These are phyloP conservation scores for Cancer borealis DNA, from an alignment of 2,888 invertebrate genomes.

Conservation along the genomic window DNA sequence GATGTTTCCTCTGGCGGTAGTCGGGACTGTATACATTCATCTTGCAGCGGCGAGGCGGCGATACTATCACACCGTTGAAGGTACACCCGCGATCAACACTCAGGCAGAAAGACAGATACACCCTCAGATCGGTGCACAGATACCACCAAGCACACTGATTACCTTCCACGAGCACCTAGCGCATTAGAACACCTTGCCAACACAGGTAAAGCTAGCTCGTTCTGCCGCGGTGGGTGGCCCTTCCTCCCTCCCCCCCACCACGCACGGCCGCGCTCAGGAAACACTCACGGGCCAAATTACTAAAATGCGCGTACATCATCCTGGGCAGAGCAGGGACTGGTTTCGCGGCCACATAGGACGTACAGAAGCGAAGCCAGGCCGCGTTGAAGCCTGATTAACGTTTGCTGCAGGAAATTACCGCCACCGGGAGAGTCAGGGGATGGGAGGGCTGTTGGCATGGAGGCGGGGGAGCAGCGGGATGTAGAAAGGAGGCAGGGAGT, in stretches of 20 bases:
- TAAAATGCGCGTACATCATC: slow-evolving; percentile 20
- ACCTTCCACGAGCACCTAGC: neutral
- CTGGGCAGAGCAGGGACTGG: neutral
- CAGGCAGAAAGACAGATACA: neutral
- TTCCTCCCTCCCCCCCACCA: neutral
- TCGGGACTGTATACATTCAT: neutral
- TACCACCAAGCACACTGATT: neutral
- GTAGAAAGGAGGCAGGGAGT: neutral
- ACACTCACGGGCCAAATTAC: neutral
- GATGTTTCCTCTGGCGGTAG: neutral
- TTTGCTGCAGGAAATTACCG: neutral
- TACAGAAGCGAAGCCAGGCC: neutral
- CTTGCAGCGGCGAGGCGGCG: neutral
- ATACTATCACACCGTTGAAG: neutral
- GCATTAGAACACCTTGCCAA: neutral
- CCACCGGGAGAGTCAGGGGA: neutral
- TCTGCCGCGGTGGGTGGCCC: neutral
- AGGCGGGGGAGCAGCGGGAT: neutral
- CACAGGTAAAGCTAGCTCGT: neutral
- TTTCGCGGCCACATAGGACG: neutral
- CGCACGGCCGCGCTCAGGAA: slow-evolving; percentile 11
- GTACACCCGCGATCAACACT: neutral
- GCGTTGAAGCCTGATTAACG: neutral
- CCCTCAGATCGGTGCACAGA: neutral
- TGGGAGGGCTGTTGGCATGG: neutral